phyloP scores from a whole-genome alignment of 2,113 vertebrate genomes.

The Marmota monax region DNA sequence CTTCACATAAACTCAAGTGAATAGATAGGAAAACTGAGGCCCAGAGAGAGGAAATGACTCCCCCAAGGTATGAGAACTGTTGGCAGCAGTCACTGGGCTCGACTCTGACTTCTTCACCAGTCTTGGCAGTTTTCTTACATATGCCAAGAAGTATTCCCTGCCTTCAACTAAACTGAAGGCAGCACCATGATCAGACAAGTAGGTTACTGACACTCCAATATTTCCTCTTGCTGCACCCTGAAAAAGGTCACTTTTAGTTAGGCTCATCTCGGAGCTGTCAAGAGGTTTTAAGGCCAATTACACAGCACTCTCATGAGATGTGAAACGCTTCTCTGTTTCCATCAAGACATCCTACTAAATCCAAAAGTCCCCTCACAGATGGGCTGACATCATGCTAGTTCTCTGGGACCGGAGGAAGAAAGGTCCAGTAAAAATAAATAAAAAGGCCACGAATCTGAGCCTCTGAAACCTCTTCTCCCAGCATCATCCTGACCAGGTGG shows the following conservation, averaged over 20 bases:
- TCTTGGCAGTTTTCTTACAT: background rate
- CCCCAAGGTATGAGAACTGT: accelerated
- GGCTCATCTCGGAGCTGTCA: background rate
- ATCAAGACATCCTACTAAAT: background rate
- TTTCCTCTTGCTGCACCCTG: background rate
- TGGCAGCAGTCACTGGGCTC: background rate
- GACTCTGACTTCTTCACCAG: background rate
- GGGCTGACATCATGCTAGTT: background rate
- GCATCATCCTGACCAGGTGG: background rate
- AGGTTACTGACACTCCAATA: background rate
- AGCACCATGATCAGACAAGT: background rate
- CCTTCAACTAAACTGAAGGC: background rate
- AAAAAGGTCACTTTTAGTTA: background rate
- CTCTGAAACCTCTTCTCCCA: background rate
- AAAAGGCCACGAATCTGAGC: background rate
- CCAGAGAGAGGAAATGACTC: background rate
- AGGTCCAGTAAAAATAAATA: background rate
- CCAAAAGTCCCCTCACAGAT: background rate
- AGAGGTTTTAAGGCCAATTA: background rate
- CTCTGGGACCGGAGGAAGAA: background rate
- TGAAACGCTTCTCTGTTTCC: background rate
- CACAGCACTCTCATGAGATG: background rate
- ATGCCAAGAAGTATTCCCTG: background rate
- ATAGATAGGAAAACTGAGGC: background rate
- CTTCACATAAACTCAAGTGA: background rate